These are phyloP conservation scores for Timandra comae DNA, from an alignment of 2,888 invertebrate genomes.

Conservation along the genomic window DNA sequence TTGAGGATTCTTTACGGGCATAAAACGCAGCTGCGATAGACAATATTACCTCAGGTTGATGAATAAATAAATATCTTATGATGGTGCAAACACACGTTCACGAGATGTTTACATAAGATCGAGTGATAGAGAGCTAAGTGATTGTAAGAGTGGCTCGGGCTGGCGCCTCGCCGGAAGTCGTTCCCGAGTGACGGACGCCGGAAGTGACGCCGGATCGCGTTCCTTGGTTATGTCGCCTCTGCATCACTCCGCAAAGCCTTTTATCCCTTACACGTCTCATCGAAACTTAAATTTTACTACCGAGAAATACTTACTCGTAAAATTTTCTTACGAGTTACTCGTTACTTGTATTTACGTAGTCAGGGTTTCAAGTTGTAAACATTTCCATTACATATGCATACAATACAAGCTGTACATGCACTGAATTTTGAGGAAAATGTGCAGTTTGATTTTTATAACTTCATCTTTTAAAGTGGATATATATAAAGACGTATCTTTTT, in stretches of 20 bases:
- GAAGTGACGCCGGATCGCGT: conserved; percentile 68
- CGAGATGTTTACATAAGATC: conserved; percentile 40
- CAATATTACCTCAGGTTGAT: conserved; percentile 4
- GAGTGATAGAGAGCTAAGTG: conserved; percentile 62
- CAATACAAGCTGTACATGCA: too few species aligned
- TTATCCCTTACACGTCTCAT: conserved; percentile 32
- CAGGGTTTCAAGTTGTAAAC: too few species aligned
- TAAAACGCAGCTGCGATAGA: conserved; percentile 10
- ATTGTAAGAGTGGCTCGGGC: conserved; percentile 65
- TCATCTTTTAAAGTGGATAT: too few species aligned
- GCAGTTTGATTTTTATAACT: too few species aligned
- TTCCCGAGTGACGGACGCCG: conserved; percentile 72
- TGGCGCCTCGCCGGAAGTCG: conserved; percentile 72
- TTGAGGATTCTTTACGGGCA: conserved; percentile 1
- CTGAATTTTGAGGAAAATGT: too few species aligned
- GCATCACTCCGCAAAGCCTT: conserved; percentile 40
- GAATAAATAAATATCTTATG: conserved; percentile 28
- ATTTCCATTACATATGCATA: too few species aligned
- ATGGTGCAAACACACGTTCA: conserved; percentile 26
- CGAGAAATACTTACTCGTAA: conserved; percentile 18
- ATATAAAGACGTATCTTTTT: too few species aligned
- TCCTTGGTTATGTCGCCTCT: conserved; percentile 61
- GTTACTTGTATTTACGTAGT: too few species aligned
- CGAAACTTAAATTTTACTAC: conserved; percentile 13
- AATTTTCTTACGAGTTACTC: conserved; percentile 19